Conservation (phyloP, 2,888 invertebrate genomes). For the Synergus umbraculus region DNA sequence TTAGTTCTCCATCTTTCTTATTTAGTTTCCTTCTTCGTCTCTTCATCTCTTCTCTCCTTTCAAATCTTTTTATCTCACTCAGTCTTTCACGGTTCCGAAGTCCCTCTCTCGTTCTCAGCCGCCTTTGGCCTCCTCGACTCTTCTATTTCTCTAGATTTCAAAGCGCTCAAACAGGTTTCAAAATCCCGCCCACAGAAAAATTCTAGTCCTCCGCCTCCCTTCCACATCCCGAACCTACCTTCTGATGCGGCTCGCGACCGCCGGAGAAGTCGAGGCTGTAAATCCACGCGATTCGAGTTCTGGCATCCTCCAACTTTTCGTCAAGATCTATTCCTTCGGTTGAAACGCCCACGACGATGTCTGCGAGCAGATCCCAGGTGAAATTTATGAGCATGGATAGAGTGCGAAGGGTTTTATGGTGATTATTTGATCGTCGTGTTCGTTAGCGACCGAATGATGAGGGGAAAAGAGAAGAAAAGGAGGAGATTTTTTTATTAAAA, state of each 20-base stretch:
- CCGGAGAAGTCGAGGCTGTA: slow-evolving; percentile 53
- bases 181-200: slow-evolving; percentile 76
- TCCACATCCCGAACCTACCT: slow-evolving; percentile 45
- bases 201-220: slow-evolving; percentile 60
- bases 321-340: slow-evolving; percentile 44
- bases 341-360: slow-evolving; percentile 33
- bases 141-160: slow-evolving; percentile 71
- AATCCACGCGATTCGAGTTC: slow-evolving; percentile 55
- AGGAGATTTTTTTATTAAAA: too few relatives aligned
- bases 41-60: slow-evolving; percentile 16
- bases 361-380: not conserved
- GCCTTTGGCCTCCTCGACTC: slow-evolving; percentile 56
- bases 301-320: slow-evolving; percentile 59
- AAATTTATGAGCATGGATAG: not conserved
- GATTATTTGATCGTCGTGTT: not conserved
- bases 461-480: not conserved
- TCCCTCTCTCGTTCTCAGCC: slow-evolving; percentile 45
- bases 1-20: slow-evolving; percentile 44
- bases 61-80: slow-evolving; percentile 37
- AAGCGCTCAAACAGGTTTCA: slow-evolving; percentile 76
- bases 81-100: slow-evolving; percentile 47
- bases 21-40: slow-evolving; percentile 43
- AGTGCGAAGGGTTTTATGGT: slow-evolving; percentile 4
- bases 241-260: slow-evolving; percentile 43
- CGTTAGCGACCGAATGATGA: not conserved